These are phyloP conservation scores for Todiramphus chloris DNA, from an alignment of 2,113 vertebrate species.

Conservation along the genomic window DNA sequence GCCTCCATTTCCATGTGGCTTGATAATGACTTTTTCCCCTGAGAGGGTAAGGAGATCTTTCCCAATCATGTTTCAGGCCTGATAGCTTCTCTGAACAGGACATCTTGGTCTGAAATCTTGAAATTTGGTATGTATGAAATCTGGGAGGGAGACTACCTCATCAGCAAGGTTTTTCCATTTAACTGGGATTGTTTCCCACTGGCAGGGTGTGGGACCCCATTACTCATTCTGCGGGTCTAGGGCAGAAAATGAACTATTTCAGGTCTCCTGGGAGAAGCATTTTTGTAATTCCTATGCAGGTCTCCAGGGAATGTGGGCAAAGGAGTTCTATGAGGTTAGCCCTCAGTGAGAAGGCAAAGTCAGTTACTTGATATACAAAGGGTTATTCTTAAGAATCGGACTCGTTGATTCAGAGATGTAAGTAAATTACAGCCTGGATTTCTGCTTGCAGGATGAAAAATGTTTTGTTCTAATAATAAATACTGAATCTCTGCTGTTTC, in stretches of 20 bases:
- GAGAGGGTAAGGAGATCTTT: conserved; percentile 31
- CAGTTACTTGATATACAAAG: not conserved
- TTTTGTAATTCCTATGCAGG: conserved; percentile 8
- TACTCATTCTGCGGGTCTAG: not conserved
- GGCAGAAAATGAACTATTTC: not conserved
- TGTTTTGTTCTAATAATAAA: conserved; percentile 49
- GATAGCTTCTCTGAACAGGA: not conserved
- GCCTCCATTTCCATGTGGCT: not conserved
- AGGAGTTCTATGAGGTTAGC: not conserved
- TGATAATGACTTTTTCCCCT: conserved; percentile 12
- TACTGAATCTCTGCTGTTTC: conserved; percentile 3
- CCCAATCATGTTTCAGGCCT: conserved; percentile 11
- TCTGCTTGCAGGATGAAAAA: not conserved
- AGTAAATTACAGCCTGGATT: not conserved
- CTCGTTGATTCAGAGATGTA: not conserved
- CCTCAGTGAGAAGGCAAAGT: not conserved
- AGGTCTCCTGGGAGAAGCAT: not conserved
- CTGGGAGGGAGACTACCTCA: not conserved
- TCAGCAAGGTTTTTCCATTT: not conserved
- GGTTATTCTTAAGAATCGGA: not conserved
- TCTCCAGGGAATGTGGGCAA: not conserved
- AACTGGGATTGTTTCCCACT: not conserved
- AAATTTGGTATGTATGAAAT: not conserved
- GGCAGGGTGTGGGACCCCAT: not conserved
- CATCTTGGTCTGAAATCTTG: conserved; percentile 21